Base-by-base conservation (phyloP, 2,113 vertebrate genomes). In the Marmota flaviventris region DNA sequence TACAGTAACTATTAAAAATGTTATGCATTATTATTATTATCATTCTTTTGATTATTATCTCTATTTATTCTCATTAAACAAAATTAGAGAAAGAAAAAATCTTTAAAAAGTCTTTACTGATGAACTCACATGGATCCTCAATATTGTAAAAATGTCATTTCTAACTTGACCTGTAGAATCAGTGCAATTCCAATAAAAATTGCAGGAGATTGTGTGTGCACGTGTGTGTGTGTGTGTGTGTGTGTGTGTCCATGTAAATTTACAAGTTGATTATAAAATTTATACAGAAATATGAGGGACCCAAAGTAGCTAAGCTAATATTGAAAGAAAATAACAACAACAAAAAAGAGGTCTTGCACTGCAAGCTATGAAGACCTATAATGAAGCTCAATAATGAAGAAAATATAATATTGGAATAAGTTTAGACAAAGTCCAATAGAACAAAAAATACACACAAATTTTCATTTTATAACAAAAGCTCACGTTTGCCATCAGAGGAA, bases 61-160 rank as follows among this genome's bases (percentile, higher is more conserved):
- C 84, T 22, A 83, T 25, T 81, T 95, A 84, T 51, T 70, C 45
- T 93, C 29, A 67, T 73, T 81, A 73, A 91, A 32, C 91, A 94
- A 90, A 91, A 81, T 82, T 12, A 81, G 29, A 87, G 17, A 87
- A 91, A 96, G 95, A 29, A 61, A 17, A 67, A 85, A 29, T 20
- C 32, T 67, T 86, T 10, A n/a, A 94, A 89, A 72, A 69, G 10
- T 73, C 29, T 48, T 61, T 51, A 45, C 0, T 34, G 7, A 58
- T 73, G 24, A 87, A 93, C 37, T 37, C 25, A 69, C 32, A 69
- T 25, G 2, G 25, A 61, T 29, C 4, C 29, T 86, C 39, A 56
- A 25, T 79, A 58, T 73, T 91, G 18, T 85, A 81, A 91, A 96
- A 93, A 53, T 37, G 22, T 82, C 17, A 53, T 16, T 58, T 91